These are phyloP conservation scores for Panthera leo DNA, from an alignment of 2,113 vertebrate genomes.

Conservation along the genomic window DNA sequence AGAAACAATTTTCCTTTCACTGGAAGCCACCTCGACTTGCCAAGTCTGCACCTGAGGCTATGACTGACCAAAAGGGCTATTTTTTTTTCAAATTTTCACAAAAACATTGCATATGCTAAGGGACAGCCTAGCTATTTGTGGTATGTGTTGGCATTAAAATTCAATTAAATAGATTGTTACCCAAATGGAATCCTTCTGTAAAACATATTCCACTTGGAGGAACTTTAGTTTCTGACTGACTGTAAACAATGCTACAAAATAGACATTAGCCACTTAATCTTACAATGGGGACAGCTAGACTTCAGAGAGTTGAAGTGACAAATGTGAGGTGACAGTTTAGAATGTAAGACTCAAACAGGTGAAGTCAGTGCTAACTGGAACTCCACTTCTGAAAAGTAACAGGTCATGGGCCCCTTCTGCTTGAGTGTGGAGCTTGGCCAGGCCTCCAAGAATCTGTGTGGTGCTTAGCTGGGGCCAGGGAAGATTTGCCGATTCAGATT, in stretches of 20 bases:
- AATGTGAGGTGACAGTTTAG: not conserved
- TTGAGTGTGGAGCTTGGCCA: too few relatives aligned
- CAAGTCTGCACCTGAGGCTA: not conserved
- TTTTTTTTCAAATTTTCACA: not conserved
- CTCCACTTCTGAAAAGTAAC: not conserved
- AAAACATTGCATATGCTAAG: not conserved
- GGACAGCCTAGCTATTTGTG: not conserved
- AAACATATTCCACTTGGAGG: not conserved
- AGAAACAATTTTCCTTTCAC: not conserved
- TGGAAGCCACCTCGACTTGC: not conserved
- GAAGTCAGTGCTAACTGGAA: not conserved
- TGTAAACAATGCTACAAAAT: conserved; percentile 1
- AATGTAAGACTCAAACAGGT: not conserved
- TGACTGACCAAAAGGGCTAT: not conserved
- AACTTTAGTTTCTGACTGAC: not conserved
- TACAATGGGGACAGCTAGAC: not conserved
- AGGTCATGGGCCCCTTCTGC: not conserved
- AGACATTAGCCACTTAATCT: not conserved
- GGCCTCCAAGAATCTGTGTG: not conserved
- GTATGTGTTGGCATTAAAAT: not conserved
- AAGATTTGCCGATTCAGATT: not conserved
- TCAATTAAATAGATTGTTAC: not conserved
- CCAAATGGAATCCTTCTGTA: not conserved
- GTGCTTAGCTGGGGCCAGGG: too few relatives aligned
- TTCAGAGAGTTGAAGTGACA: not conserved